These are phyloP conservation scores for Drosophila parabipectinata DNA, from an alignment of 1,140 invertebrate species.

Conservation along the genomic window DNA sequence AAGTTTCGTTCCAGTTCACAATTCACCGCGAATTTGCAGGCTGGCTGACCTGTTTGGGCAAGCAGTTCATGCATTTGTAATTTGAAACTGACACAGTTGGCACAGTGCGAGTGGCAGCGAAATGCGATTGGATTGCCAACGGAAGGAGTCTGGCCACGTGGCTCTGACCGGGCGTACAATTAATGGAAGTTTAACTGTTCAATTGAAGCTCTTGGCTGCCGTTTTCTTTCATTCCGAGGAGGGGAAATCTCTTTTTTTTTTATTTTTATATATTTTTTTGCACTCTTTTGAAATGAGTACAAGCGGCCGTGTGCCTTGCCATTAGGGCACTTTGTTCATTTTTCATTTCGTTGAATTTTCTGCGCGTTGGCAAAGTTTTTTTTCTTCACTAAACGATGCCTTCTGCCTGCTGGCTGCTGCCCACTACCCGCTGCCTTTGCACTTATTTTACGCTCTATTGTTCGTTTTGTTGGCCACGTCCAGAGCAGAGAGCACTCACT, in stretches of 20 bases:
- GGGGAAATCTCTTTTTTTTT: not conserved
- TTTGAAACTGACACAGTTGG: slow-evolving; percentile 78
- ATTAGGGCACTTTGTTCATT: slow-evolving; percentile 81
- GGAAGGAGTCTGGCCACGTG: slow-evolving; percentile 40
- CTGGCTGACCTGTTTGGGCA: slow-evolving; percentile 74
- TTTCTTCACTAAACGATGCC: slow-evolving; percentile 56
- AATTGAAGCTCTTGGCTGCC: slow-evolving; percentile 61
- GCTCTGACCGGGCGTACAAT: slow-evolving; percentile 67
- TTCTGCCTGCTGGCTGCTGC: slow-evolving; percentile 6
- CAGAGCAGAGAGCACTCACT: slow-evolving; percentile 63
- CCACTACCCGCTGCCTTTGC: slow-evolving; percentile 58
- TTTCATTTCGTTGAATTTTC: slow-evolving; percentile 79
- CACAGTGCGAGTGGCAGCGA: slow-evolving; percentile 11
- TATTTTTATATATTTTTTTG: slow-evolving; percentile 22
- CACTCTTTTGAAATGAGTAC: slow-evolving; percentile 66
- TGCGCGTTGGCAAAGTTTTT: slow-evolving; percentile 71
- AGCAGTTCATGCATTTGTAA: slow-evolving; percentile 78
- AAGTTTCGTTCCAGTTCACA: slow-evolving; percentile 23
- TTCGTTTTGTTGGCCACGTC: slow-evolving; percentile 76
- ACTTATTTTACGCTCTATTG: slow-evolving; percentile 83
- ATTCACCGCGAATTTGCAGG: slow-evolving; percentile 64
- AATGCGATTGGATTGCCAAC: slow-evolving; percentile 37
- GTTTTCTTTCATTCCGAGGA: slow-evolving; percentile 15
- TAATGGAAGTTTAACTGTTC: slow-evolving; percentile 84
- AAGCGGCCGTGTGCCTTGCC: slow-evolving; percentile 61